Conservation (phyloP, 1,140 invertebrate species). For the Aphis gossypii region DNA sequence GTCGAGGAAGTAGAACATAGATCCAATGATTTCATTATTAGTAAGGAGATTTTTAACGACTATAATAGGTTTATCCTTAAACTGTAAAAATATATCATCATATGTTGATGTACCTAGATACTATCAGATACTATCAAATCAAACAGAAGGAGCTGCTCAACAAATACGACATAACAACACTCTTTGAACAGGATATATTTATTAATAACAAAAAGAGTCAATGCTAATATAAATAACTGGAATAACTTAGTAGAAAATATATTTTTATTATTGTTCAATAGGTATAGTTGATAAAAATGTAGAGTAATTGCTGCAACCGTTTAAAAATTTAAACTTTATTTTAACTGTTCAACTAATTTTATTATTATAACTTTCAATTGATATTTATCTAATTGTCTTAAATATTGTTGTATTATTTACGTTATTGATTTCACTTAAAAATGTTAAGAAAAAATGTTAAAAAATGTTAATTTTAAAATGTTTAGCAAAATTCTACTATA, state of each 20-base stretch:
- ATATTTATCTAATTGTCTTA: neutral
- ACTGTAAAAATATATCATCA: neutral
- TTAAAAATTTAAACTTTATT: neutral
- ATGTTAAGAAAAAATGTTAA: too few relatives aligned
- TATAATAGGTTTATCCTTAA: neutral
- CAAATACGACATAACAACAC: neutral
- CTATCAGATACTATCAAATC: neutral
- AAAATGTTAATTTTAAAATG: neutral
- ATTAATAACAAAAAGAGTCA: neutral
- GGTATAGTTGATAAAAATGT: neutral
- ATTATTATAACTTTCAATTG: neutral
- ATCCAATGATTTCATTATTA: neutral
- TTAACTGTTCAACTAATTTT: neutral
- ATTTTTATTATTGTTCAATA: neutral
- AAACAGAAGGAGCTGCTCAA: neutral
- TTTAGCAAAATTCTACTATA: neutral
- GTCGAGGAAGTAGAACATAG: neutral
- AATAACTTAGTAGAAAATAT: neutral
- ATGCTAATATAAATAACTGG: neutral
- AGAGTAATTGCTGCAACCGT: neutral
- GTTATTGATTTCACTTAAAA: neutral
- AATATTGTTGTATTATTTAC: neutral
- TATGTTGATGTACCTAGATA: neutral
- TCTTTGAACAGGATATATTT: neutral
- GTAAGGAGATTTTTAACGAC: neutral